A percentile compares a stretch with the other conserved stretches of the same genome.
These are phyloP conservation scores for Rhopalosiphum nymphaeae DNA, from an alignment of 2,888 invertebrate genomes.

Conservation along the genomic window DNA sequence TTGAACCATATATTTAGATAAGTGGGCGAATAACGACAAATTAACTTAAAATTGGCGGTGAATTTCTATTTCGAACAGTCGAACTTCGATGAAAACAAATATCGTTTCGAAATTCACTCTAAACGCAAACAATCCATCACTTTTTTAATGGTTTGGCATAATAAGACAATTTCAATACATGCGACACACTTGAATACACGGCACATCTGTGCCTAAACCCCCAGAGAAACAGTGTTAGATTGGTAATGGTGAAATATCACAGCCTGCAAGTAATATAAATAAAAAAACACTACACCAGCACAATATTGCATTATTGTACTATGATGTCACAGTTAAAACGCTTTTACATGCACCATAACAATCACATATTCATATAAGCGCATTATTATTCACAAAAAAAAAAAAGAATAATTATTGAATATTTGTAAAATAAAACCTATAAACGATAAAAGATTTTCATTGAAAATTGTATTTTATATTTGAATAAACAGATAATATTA, in stretches of 20 bases:
- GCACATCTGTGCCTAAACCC: background rate
- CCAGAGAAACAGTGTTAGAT: background rate
- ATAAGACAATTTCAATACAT: slow-evolving; percentile 3
- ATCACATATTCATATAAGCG: background rate
- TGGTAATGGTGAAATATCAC: slow-evolving; percentile 8
- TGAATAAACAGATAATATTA: background rate
- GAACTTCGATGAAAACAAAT: background rate
- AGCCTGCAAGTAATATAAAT: background rate
- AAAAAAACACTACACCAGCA: background rate
- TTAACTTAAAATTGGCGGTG: background rate
- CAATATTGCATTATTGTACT: slow-evolving; percentile 1
- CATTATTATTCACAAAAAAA: background rate
- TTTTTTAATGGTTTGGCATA: slow-evolving; percentile 9
- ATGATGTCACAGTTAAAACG: background rate
- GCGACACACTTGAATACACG: background rate
- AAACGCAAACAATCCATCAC: slow-evolving; percentile 20
- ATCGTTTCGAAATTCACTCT: background rate
- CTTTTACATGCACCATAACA: background rate
- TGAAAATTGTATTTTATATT: background rate
- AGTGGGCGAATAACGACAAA: background rate
- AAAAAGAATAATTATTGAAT: background rate
- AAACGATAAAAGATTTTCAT: background rate
- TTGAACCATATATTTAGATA: background rate
- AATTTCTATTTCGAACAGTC: background rate
- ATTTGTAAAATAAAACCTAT: background rate